Evolutionary conservation across 2,113 vertebrate species (phyloP), one percentile per base, ranked within the genome.

Genomic region (Nerophis lumbriciformis): DNA sequence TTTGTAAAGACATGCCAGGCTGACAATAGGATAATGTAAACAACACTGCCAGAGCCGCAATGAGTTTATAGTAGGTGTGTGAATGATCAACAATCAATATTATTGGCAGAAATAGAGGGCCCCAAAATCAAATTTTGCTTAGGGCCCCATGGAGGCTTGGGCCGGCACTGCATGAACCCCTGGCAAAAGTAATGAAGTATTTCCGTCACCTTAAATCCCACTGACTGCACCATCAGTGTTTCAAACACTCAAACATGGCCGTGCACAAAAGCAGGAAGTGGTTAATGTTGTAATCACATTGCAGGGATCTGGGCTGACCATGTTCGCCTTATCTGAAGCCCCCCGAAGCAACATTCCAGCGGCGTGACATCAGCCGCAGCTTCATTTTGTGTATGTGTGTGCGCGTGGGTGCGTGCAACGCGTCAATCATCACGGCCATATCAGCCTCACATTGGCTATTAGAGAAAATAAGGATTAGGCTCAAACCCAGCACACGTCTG

Each of bases 211-310:
- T 28, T 28, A 28, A 28, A 28, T 28, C 3, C 28, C 28, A 28
- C 28, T 28, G 28, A 28, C 28, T 28, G 28, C 28, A 28, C 28
- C 28, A 28, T 28, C 28, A 28, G 28, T 28, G 14, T 51, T 45
- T 45, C 8, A 8, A 21, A 6, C 48, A 49, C 48, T 49, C 15
- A 6, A 49, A 49, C 14, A 49, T n/a, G 48, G 13, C 15, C 13
- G 48, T 12, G 42, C 42, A 83, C 75, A 83, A 79, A 70, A 10
- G 21, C 71, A 78, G 83, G 80, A 84, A 77, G 28, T 75, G 68
- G 67, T 70, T 53, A 9, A 37, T n/a, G 61, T 15, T 65, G 55
- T 72, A 71, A 83, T 83, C 67, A 11, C 42, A 6, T 45, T 45
- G 42, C 42, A 45, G 64, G 9, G 56, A 73, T 76, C 64, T 15